Evolutionary conservation across 2,797 vertebrate species (phyloP).

Genomic region (Saxicola maurus): DNA sequence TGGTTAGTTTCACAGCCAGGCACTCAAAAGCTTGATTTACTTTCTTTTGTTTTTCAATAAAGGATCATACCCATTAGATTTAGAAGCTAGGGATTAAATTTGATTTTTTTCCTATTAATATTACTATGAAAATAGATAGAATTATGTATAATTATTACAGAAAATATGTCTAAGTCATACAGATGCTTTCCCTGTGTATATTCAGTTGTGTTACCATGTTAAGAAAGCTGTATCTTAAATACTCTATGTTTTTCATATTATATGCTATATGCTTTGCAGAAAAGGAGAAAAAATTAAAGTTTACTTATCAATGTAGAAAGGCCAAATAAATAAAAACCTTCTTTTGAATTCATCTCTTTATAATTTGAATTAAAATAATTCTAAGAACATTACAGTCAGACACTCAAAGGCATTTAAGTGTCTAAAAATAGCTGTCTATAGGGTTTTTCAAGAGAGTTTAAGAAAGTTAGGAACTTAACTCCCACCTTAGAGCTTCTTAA

Average conservation of each 20-base stretch:
- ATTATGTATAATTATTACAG: neutral
- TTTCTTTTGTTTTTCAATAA: neutral
- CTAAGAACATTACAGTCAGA: neutral
- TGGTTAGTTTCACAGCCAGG: neutral
- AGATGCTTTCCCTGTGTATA: neutral
- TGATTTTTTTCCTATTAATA: neutral
- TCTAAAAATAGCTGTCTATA: neutral
- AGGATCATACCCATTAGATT: neutral
- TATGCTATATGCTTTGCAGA: neutral
- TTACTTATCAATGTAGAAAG: neutral
- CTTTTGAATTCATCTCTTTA: neutral
- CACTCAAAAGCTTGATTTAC: neutral
- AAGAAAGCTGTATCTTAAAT: neutral
- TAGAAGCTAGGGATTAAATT: neutral
- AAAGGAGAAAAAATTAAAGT: neutral
- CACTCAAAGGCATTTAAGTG: neutral
- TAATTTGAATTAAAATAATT: neutral
- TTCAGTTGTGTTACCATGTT: neutral
- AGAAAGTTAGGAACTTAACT: neutral
- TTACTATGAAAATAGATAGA: neutral
- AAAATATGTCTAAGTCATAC: neutral
- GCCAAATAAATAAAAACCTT: neutral
- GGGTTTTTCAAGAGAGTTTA: neutral
- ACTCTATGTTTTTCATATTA: neutral
- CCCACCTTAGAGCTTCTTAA: neutral